Conservation (phyloP, 2,888 invertebrate species). For the Scaeva pyrastri region DNA sequence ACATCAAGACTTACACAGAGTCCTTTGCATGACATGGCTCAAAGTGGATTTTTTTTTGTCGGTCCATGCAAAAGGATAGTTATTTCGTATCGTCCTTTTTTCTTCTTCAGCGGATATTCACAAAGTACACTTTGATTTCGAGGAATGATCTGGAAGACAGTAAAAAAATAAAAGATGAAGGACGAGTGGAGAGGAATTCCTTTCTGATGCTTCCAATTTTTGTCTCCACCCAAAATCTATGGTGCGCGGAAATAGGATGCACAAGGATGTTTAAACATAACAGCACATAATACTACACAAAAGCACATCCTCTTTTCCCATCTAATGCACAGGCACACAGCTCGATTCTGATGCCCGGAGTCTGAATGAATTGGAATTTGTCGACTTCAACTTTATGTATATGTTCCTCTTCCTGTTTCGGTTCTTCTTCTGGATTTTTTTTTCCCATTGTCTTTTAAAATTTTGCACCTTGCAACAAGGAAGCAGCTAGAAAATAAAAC, state of each 20-base stretch:
- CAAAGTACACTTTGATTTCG: conserved; percentile 54
- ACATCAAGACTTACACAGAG: conserved; percentile 22
- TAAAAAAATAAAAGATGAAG: no score
- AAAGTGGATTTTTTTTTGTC: conserved; percentile 24
- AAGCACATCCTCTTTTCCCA: conserved; percentile 33
- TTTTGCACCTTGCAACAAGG: conserved; percentile 34
- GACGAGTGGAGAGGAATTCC: no score
- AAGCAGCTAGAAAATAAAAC: conserved; percentile 25
- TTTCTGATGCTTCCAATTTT: conserved; percentile 36
- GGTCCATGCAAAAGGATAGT: conserved; percentile 28
- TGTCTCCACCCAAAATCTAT: conserved; percentile 19
- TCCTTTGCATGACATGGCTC: conserved; percentile 29
- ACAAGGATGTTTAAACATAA: conserved; percentile 58
- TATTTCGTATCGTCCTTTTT: conserved; percentile 51
- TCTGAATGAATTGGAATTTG: conserved; percentile 43
- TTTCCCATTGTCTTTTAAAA: conserved; percentile 37
- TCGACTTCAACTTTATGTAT: conserved; percentile 1
- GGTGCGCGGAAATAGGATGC: conserved; percentile 22
- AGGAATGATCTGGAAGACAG: conserved; percentile 17
- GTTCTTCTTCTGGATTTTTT: neutral
- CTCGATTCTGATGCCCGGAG: neutral
- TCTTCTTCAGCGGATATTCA: conserved; percentile 42
- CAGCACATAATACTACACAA: conserved; percentile 20
- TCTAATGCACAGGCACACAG: conserved; percentile 38
- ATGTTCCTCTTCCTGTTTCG: conserved; percentile 37